phyloP scores from a whole-genome alignment of 2,888 invertebrate species.

The Coleophora deauratella region DNA sequence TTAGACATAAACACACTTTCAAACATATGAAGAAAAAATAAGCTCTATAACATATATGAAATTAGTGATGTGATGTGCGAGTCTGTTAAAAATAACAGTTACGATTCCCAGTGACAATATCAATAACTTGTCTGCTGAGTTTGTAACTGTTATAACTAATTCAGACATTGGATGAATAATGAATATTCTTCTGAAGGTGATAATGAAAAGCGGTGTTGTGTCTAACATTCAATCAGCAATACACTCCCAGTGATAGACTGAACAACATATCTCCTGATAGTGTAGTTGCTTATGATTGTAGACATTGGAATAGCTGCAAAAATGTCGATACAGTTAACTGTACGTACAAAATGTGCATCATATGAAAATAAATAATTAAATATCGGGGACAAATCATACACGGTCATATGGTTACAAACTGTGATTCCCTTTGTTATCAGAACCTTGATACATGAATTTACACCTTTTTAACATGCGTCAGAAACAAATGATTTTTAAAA shows the following conservation, averaged over 20 bases:
- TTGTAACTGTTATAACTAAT: constrained; percentile 10
- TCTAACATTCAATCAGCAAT: constrained; percentile 2
- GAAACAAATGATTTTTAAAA: no score
- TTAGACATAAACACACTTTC: neutral
- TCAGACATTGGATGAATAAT: neutral
- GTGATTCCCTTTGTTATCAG: no score
- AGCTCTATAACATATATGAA: neutral
- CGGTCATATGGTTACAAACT: no score
- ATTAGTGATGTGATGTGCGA: neutral
- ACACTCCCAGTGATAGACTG: constrained; percentile 18
- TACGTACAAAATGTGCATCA: no score
- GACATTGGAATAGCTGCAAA: neutral
- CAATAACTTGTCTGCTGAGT: constrained; percentile 10
- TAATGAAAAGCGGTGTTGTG: constrained; percentile 1
- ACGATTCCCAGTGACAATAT: constrained; percentile 9
- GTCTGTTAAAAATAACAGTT: neutral
- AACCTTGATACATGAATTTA: no score
- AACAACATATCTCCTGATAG: constrained; percentile 16
- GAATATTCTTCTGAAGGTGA: no score
- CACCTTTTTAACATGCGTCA: no score
- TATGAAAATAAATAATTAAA: no score
- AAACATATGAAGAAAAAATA: neutral
- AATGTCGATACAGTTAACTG: neutral
- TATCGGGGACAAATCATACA: no score
- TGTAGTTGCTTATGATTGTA: neutral